Base-by-base conservation (phyloP, 2,888 invertebrate genomes). In the Hemicrepidius hirtus region DNA sequence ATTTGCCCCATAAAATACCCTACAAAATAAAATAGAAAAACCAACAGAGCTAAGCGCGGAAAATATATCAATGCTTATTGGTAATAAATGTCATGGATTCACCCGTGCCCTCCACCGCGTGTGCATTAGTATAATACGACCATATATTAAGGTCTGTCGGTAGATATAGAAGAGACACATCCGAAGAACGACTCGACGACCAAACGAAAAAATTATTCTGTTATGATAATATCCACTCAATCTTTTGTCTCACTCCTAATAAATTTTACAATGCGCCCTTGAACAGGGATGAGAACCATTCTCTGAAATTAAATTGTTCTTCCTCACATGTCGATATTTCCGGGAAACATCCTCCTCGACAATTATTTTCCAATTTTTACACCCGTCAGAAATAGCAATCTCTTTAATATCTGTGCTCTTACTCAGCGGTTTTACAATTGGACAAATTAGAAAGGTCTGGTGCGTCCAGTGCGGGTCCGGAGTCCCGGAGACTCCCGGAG, bases 51-150 rank as follows among this genome's bases (percentile, higher is more conserved):
- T 72, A 80, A 78, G 74, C 80, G 74, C 76, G 76, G 77, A 75
- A 77, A 80, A 84, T 84, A 83, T 82, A 84, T 84, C 84, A 84
- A 82, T 81, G 80, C 78, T 77, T 82, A 82, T 83, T 80, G 84
- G 82, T 84, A 83, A 84, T 84, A 84, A 84, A 83, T 81, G 84
- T 84, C 84, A 80, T 76, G 78, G 76, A 79, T 78, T 77, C 76
- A 75, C 78, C 79, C 79, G 77, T 55, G 67, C 79, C 78, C 79
- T 80, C 77, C 79, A 78, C 80, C 80, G 80, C 80, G 75, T 77
- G 73, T 75, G 79, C 83, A 84, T 83, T 83, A 83, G 84, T 84
- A 84, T 84, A 84, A 84, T 84, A 84, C 82, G 81, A 79, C 78
- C 80, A 80, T 83, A 82, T 82, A 83, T 84, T 80, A 80, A 79